Percentiles rank a stretch among this genome's conserved stretches.
Evolutionary conservation across 2,888 invertebrate species (phyloP).

Genomic region (Euproctis similis): DNA sequence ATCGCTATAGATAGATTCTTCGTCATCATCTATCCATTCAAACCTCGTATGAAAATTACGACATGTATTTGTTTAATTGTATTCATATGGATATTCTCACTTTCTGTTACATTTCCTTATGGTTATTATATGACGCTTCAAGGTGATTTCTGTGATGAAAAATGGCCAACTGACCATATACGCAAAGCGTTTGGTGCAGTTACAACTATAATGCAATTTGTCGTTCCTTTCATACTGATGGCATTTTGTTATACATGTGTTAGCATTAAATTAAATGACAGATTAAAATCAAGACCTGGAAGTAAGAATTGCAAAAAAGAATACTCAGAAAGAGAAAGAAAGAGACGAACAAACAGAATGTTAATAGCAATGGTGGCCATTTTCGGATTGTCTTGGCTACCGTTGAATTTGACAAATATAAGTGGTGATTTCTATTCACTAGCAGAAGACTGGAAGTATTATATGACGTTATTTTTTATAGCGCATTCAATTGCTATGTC

Average conservation of each 20-base stretch:
- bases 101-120: constrained; percentile 88
- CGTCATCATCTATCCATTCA: constrained; percentile 92
- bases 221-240: constrained; percentile 90
- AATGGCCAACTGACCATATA: constrained; percentile 86
- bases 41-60: constrained; percentile 85
- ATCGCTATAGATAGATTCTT: constrained; percentile 95
- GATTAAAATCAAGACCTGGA: constrained; percentile 84
- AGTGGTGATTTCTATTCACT: constrained; percentile 80
- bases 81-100: constrained; percentile 87
- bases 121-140: constrained; percentile 84
- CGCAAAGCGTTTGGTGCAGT: constrained; percentile 84
- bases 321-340: constrained; percentile 86
- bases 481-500: constrained; percentile 94
- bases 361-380: constrained; percentile 93
- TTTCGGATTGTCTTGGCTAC: constrained; percentile 91
- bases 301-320: constrained; percentile 83
- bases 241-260: constrained; percentile 90
- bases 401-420: constrained; percentile 87
- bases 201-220: constrained; percentile 89
- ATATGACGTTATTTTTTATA: constrained; percentile 85
- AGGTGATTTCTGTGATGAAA: constrained; percentile 79
- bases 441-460: constrained; percentile 81
- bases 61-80: constrained; percentile 85
- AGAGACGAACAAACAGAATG: constrained; percentile 90
- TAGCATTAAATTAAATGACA: constrained; percentile 82